Evolutionary conservation across 2,113 vertebrate genomes (phyloP).

Genomic region (Ophthalmolycus amberensis): DNA sequence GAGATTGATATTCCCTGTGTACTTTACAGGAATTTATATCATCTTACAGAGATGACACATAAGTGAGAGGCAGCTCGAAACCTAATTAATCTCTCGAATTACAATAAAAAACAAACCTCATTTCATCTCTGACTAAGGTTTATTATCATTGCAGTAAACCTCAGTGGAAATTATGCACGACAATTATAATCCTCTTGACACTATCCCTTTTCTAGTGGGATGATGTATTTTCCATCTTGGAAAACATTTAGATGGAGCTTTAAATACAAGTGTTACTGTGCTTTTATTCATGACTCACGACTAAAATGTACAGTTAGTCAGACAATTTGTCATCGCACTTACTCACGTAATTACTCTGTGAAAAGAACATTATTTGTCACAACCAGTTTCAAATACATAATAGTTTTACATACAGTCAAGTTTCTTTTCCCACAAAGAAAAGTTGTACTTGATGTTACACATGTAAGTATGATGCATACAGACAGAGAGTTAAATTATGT

Average conservation of each 20-base stretch:
- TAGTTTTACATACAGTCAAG: slow-evolving; percentile 63
- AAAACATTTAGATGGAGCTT: slow-evolving; percentile 43
- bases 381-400: slow-evolving; percentile 40
- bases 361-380: slow-evolving; percentile 31
- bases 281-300: slow-evolving; percentile 58
- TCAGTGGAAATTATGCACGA: slow-evolving; percentile 12
- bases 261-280: slow-evolving; percentile 34
- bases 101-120: slow-evolving; percentile 3
- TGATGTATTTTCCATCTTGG: slow-evolving; percentile 46
- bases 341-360: slow-evolving; percentile 37
- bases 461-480: slow-evolving; percentile 59
- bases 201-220: slow-evolving; percentile 19
- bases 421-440: slow-evolving; percentile 63
- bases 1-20: slow-evolving; percentile 4
- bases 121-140: slow-evolving; percentile 17
- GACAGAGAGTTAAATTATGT: slow-evolving; percentile 29
- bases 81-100: neutral
- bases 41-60: slow-evolving; percentile 47
- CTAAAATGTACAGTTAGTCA: slow-evolving; percentile 62
- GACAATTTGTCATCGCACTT: slow-evolving; percentile 48
- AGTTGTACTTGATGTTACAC: slow-evolving; percentile 28
- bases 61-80: slow-evolving; percentile 1
- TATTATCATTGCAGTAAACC: slow-evolving; percentile 15
- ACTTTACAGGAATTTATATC: slow-evolving; percentile 41
- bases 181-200: slow-evolving; percentile 24